Evolutionary conservation across 1,140 invertebrate species (phyloP).

Genomic region (Ptiloglossa arizonensis): DNA sequence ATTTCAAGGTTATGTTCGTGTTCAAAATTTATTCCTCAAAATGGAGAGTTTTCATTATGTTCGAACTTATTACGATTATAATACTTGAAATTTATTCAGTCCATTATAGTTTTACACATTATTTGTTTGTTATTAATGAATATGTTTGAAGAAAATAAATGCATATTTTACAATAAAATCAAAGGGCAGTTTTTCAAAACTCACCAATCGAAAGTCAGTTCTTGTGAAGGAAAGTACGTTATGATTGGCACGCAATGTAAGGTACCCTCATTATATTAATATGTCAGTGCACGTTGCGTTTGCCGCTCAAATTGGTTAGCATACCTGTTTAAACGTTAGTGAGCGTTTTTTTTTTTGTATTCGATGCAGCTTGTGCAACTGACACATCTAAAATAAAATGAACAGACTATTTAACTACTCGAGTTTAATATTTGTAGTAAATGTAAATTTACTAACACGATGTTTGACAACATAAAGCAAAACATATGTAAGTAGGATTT

Average conservation of each 20-base stretch:
- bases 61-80: too few species aligned
- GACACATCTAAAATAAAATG: background rate
- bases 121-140: too few species aligned
- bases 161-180: too few species aligned
- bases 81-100: too few species aligned
- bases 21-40: too few species aligned
- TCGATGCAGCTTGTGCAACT: background rate
- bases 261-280: slow-evolving; percentile 6
- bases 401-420: too few species aligned
- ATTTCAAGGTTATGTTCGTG: too few species aligned
- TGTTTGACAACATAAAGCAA: slow-evolving; percentile 1
- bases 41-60: too few species aligned
- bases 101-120: too few species aligned
- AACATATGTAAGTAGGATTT: background rate
- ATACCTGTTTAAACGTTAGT: slow-evolving; percentile 14
- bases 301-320: slow-evolving; percentile 42
- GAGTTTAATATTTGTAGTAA: background rate
- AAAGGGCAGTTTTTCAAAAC: too few species aligned
- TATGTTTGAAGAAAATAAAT: too few species aligned
- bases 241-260: background rate
- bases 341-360: background rate
- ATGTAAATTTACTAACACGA: background rate
- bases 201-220: background rate
- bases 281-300: slow-evolving; percentile 10
- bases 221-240: background rate